Evolutionary conservation across 2,797 vertebrate genomes (phyloP), one percentile per base, ranked within the genome.

Genomic region (Smutsia temminckii): DNA sequence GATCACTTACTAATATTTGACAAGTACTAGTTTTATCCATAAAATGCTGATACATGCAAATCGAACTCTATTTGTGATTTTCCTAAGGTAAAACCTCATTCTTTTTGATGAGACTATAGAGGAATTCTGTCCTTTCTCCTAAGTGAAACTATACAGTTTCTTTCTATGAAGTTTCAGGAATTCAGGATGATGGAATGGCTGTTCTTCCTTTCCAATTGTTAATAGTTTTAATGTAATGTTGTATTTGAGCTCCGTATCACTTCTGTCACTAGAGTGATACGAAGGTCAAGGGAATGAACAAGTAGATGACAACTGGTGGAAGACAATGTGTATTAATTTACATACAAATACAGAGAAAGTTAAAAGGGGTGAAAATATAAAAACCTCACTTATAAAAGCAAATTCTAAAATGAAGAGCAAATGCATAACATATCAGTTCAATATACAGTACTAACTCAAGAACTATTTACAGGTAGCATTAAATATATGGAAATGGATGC

Each of bases 331-430:
- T 59, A 72, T 61, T 23, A 75, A 42, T 57, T 85, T 95, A 87
- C 11, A 83, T 21, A 66, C 3, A 71, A 25, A 49, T 27, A 34
- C 9, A 0, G 5, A 71, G 29, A 84, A 46, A 72, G 7, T 64
- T 7, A 64, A 77, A 79, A 63, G 7, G 3, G 1, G 61, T 57
- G 20, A 59, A 83, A 88, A 61, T 64, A 64, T n/a, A 25, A 51
- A 37, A 71, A 27, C 12, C 2, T 63, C 20, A 75, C 37, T 88
- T 64, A 25, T 2, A 64, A 79, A 88, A 63, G 32, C 3, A 37
- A 72, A 71, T 71, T 95, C 20, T 63, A 79, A 83, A 86, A 27
- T 91, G 6, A 85, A 93, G 8, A 69, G 7, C 18, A 72, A 55
- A 53, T 71, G 4, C 27, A 87, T 85, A 21, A 80, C 75, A 40